Evolutionary conservation across 2,888 invertebrate genomes (phyloP), one percentile per base, ranked within the genome.

Genomic region (Phymatocera aterrima): DNA sequence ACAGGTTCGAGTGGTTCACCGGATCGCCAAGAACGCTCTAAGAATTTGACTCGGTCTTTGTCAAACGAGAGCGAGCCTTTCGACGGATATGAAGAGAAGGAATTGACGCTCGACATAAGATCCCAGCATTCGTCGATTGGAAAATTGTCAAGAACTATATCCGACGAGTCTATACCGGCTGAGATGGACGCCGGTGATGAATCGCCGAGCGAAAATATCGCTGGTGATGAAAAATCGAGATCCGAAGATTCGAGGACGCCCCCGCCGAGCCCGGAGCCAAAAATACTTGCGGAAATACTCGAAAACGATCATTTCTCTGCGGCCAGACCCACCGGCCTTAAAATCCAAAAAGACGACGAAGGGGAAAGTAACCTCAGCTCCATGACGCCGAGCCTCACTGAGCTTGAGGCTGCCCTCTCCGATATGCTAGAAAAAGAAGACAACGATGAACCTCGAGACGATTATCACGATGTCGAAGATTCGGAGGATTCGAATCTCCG

Each of bases 321-420:
- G 2, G 46, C n/a, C 12, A 70, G 54, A 34, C 60, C 86, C 37
- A 83, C 83, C 0, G 79, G 86, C 65, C 70, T 88, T 18, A 88
- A 87, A 74, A 84, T 88, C n/a, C 80, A 86, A 10, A 83, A 84
- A 24, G 88, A 86, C 15, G 87, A 85, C 1, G 80, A 82, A 1
- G 81, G 79, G 1, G 81, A 72, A 60, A 88, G 88, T 61, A 88
- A 89, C 80, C 81, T 88, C 51, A 89, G 88, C 77, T 90, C 90
- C 77, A 90, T 89, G 89, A 90, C 90, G 31, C 89, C 90, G 24
- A 90, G 89, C 54, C 83, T 90, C 61, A 88, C 86, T 21, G 90
- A 90, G 80, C 80, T 90, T 43, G 89, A 90, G 79, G 88, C 85
- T 1, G 90, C 90, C 5, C 82, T 90, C n/a, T 89, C 89, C 10